These are phyloP conservation scores for Numida meleagris DNA, from an alignment of 2,113 vertebrate genomes.

Conservation along the genomic window DNA sequence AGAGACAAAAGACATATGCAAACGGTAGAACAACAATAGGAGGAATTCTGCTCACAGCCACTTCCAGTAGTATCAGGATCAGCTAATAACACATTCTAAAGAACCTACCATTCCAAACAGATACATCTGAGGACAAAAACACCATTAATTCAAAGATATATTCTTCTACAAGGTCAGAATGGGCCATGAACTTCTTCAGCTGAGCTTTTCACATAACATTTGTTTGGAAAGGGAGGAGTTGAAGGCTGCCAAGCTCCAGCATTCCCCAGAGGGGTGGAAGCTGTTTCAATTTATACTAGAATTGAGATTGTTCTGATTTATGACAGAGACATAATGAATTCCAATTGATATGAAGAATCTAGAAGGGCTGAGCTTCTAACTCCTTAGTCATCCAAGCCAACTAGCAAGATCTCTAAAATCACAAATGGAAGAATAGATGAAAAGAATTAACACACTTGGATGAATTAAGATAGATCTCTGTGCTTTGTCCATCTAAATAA, in stretches of 20 bases:
- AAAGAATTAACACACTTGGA: not conserved
- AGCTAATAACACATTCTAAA: not conserved
- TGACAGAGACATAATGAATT: not conserved
- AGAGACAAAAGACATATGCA: not conserved
- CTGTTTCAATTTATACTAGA: slow-evolving; percentile 4
- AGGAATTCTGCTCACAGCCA: not conserved
- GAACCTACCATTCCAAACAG: not conserved
- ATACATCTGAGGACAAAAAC: not conserved
- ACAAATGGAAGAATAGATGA: not conserved
- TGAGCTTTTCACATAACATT: not conserved
- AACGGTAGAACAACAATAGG: not conserved
- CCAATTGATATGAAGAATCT: not conserved
- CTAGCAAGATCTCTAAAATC: not conserved
- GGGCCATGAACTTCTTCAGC: not conserved
- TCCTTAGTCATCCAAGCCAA: not conserved
- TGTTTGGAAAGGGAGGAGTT: slow-evolving; percentile 14
- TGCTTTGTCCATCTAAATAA: not conserved
- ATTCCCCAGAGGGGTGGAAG: not conserved
- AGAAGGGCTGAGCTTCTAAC: not conserved
- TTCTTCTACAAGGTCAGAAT: not conserved
- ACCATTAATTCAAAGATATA: not conserved
- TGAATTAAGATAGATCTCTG: not conserved
- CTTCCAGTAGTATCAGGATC: not conserved
- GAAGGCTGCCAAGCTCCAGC: not conserved
- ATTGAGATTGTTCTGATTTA: slow-evolving; percentile 26